phyloP scores from a whole-genome alignment of 53 echinoderm and acorn worm genomes.

The Mesocentrotus franciscanus region DNA sequence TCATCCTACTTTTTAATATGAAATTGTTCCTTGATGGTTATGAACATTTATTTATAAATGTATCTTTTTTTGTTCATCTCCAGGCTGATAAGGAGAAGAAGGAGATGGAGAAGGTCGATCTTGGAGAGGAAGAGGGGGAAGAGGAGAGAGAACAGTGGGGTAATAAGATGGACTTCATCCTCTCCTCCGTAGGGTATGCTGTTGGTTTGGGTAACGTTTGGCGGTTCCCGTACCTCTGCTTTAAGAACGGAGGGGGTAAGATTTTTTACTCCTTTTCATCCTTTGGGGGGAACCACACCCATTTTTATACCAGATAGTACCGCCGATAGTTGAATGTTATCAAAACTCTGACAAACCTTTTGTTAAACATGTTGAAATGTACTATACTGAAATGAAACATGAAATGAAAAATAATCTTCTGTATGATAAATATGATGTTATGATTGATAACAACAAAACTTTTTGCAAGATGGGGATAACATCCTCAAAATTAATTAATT shows the following conservation, averaged over 20 bases:
- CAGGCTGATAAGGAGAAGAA: conserved; percentile 27
- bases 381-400: too few relatives aligned
- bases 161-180: conserved; percentile 62
- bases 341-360: neutral
- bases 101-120: conserved; percentile 29
- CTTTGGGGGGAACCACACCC: neutral
- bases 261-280: neutral
- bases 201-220: conserved; percentile 60
- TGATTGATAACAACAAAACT: neutral
- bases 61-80: neutral
- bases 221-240: conserved; percentile 63
- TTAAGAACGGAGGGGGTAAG: conserved; percentile 58
- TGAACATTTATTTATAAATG: too few relatives aligned
- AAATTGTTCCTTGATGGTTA: too few relatives aligned
- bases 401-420: neutral
- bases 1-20: too few relatives aligned
- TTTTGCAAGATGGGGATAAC: neutral
- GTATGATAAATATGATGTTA: neutral
- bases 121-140: conserved; percentile 10
- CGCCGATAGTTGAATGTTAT: neutral
- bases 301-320: conserved; percentile 37
- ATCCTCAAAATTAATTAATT: neutral
- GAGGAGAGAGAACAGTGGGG: conserved; percentile 65
- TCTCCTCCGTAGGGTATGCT: conserved; percentile 55
- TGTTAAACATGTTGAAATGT: neutral